Evolutionary conservation across 2,113 vertebrate genomes (phyloP), one percentile per base, ranked within the genome.

Genomic region (Nannobrachium achirus): DNA sequence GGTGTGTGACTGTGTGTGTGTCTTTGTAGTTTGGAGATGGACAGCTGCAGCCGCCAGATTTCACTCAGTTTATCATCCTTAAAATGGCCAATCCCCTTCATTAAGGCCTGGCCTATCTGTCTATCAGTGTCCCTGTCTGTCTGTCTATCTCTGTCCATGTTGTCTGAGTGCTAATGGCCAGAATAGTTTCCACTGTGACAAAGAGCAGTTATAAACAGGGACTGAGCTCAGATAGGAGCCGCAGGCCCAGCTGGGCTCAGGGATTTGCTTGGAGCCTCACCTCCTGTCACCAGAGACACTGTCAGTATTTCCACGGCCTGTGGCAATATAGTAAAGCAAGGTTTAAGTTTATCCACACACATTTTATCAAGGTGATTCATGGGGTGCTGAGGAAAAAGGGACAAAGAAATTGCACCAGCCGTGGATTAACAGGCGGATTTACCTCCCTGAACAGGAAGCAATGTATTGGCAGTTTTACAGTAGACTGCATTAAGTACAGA

Each of bases 131-230:
- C n/a, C 50, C 51, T 69, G 69, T 73, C 57, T 51, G 58, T 75
- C 69, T 80, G 10, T 77, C 67, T 66, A 14, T 68, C 64, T 68
- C 51, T 41, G 63, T 56, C 65, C 66, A n/a, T n/a, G 14, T 65
- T 78, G 80, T 62, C 76, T 62, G 63, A 0, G 25, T 33, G 69
- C 56, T 44, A 56, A 42, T 52, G 52, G 49, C 19, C 58, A 65
- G 52, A 75, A 85, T 88, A 74, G 62, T 82, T 88, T 85, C 82
- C 84, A 82, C 70, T 55, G 71, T 80, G 69, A 67, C 63, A n/a
- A 61, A 15, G 8, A 67, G 50, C 48, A 10, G 72, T 71, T 79
- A 79, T 72, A 82, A 88, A 76, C 70, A 63, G 73, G 33, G 62
- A 57, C 46, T 77, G 68, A 69, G 73, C 73, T 79, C 69, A 84